Conservation (phyloP, 2,113 vertebrate genomes). For the Morphnarchus princeps region DNA sequence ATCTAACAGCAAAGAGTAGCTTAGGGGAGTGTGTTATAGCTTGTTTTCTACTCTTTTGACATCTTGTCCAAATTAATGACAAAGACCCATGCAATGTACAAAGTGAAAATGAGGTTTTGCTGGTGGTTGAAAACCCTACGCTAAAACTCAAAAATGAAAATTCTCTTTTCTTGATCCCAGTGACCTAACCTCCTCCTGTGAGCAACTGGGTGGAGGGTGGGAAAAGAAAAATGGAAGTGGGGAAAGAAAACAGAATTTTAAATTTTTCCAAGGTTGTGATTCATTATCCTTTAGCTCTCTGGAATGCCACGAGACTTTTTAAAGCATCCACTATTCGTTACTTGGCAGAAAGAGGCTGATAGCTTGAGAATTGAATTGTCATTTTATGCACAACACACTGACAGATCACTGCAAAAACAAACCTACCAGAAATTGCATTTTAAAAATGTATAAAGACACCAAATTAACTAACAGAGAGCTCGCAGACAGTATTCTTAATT, state of each 20-base stretch:
- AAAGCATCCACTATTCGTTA: background rate
- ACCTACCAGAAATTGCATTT: slow-evolving; percentile 15
- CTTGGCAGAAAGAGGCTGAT: slow-evolving; percentile 46
- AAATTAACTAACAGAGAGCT: background rate
- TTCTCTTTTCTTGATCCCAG: background rate
- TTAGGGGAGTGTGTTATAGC: background rate
- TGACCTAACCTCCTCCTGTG: background rate
- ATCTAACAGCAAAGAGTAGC: background rate
- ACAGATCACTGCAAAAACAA: slow-evolving; percentile 35
- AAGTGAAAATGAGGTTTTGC: slow-evolving; percentile 10
- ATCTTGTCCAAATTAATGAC: slow-evolving; percentile 5
- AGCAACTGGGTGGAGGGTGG: background rate
- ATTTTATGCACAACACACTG: slow-evolving; percentile 9
- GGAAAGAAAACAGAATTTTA: background rate
- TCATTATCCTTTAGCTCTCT: slow-evolving; percentile 1
- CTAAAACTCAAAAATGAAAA: background rate
- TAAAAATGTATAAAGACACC: background rate
- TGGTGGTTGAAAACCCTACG: background rate
- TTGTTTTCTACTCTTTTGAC: slow-evolving; percentile 10
- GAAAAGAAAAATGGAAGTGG: background rate
- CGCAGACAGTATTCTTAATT: background rate
- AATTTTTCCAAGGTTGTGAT: background rate
- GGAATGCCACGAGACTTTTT: slow-evolving; percentile 22
- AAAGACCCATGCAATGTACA: background rate
- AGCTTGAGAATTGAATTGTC: slow-evolving; percentile 19